Evolutionary conservation across 2,113 vertebrate genomes (phyloP), one percentile per base, ranked within the genome.

Genomic region (Anarhynchus alexandrinus): DNA sequence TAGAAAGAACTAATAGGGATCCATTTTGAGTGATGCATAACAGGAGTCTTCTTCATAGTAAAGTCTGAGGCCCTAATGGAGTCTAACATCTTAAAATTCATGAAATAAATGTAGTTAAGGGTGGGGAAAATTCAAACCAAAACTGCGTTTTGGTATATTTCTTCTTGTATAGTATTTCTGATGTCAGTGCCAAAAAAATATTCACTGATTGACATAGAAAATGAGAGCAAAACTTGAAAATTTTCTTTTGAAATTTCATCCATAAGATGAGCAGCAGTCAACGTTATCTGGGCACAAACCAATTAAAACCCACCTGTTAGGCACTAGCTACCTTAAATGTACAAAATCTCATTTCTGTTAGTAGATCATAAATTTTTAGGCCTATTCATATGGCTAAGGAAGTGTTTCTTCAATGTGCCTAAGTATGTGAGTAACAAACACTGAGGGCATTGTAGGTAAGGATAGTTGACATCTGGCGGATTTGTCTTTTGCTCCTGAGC

Each of bases 1-100:
- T 30, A 82, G 18, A 65, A 88, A 80, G n/a, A 81, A 6, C 1
- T 17, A 1, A 20, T 82, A 45, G 8, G 19, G 15, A 54, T 55
- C 6, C 4, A 32, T 74, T 84, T 85, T 87, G 34, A 47, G 11
- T 11, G 52, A 61, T 43, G 25, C 2, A 51, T 2, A 32, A 67
- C 10, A 79, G 11, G 6, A 54, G 10, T 29, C 15, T 25, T 58
- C 26, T 57, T 79, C 26, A 19, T 12, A n/a, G 6, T n/a, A 40
- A 40, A 0, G 0, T 78, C 15, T 45, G 34, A 88, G 19, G 7
- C 3, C 17, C 5, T 49, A 25, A 27, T 30, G 17, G 36, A 67
- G 6, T 57, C 38, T 59, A 64, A 38, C 4, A 45, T 26, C 20
- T 55, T 72, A 34, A 61, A 42, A 51, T 61, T 65, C 27, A 58